These are phyloP conservation scores for Coenonympha arcania DNA, from an alignment of 2,888 invertebrate genomes.

Conservation along the genomic window DNA sequence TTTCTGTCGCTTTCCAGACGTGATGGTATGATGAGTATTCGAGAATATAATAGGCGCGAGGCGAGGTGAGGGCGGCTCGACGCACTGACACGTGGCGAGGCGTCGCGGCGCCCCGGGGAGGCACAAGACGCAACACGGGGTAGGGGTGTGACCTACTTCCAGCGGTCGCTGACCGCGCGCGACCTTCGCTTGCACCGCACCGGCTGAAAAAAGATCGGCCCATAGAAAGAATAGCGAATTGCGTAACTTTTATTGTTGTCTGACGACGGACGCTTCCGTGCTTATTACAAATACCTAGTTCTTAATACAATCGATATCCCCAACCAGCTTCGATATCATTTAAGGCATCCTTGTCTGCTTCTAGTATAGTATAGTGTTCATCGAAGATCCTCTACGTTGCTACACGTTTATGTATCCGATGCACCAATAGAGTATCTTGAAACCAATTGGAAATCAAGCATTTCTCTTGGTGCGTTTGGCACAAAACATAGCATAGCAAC, in stretches of 20 bases:
- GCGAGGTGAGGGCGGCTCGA: slow-evolving; percentile 24
- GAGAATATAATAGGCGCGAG: slow-evolving; percentile 23
- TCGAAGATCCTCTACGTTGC: no score
- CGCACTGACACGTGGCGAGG: slow-evolving; percentile 45
- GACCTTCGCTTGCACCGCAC: slow-evolving; percentile 69
- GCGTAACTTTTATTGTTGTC: slow-evolving; percentile 50
- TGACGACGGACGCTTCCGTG: slow-evolving; percentile 12
- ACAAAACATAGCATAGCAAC: no score
- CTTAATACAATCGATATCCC: neutral
- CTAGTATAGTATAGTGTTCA: no score
- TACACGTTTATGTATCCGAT: no score
- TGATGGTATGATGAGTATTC: neutral
- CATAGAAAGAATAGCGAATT: slow-evolving; percentile 51
- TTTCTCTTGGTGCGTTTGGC: no score
- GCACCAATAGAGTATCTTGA: no score
- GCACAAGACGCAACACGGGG: slow-evolving; percentile 31
- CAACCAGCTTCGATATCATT: slow-evolving; percentile 9
- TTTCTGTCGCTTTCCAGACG: slow-evolving; percentile 1
- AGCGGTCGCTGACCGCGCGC: slow-evolving; percentile 62
- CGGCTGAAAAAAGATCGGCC: slow-evolving; percentile 50
- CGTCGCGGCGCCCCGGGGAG: slow-evolving; percentile 36
- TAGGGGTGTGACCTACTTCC: slow-evolving; percentile 62
- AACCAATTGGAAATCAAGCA: no score
- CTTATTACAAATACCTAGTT: slow-evolving; percentile 1
- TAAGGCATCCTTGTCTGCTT: no score